These are phyloP conservation scores for Takifugu bimaculatus DNA, from an alignment of 2,113 vertebrate species.

Conservation along the genomic window DNA sequence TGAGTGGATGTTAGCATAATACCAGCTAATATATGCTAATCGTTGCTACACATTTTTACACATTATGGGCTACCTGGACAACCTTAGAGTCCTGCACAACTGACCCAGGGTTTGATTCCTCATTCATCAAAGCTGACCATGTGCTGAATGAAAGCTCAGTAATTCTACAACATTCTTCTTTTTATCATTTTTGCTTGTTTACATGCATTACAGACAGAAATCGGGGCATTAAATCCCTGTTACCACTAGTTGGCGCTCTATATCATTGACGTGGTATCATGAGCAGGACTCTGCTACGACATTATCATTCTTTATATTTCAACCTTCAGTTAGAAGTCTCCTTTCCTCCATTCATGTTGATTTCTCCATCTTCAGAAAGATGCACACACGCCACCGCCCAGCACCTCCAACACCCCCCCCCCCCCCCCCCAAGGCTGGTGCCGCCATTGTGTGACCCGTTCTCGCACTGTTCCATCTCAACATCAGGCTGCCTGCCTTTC, in stretches of 20 bases:
- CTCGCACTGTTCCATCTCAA: slow-evolving; percentile 86
- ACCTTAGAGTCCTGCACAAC: too few relatives aligned
- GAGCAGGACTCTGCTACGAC: not conserved
- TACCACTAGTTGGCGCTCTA: not conserved
- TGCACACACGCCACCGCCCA: slow-evolving; percentile 44
- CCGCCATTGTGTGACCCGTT: slow-evolving; percentile 84
- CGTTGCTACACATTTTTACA: too few relatives aligned
- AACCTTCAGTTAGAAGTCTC: slow-evolving; percentile 47
- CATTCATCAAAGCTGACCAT: too few relatives aligned
- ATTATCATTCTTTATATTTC: slow-evolving; percentile 44
- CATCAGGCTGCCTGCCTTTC: slow-evolving; percentile 86
- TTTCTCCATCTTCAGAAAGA: slow-evolving; percentile 52
- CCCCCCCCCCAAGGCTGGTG: slow-evolving; percentile 75
- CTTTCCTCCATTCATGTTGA: slow-evolving; percentile 76
- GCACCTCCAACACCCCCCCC: slow-evolving; percentile 48
- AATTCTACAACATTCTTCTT: too few relatives aligned
- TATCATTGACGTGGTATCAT: not conserved
- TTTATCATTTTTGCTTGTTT: too few relatives aligned
- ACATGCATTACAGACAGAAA: too few relatives aligned
- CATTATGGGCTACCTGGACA: too few relatives aligned
- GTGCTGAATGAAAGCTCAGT: too few relatives aligned
- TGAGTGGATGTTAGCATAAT: too few relatives aligned
- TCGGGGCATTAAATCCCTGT: too few relatives aligned
- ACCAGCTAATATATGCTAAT: too few relatives aligned
- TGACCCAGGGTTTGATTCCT: too few relatives aligned